Base-by-base conservation (phyloP, 2,113 vertebrate genomes). In the Gorilla gorilla region DNA sequence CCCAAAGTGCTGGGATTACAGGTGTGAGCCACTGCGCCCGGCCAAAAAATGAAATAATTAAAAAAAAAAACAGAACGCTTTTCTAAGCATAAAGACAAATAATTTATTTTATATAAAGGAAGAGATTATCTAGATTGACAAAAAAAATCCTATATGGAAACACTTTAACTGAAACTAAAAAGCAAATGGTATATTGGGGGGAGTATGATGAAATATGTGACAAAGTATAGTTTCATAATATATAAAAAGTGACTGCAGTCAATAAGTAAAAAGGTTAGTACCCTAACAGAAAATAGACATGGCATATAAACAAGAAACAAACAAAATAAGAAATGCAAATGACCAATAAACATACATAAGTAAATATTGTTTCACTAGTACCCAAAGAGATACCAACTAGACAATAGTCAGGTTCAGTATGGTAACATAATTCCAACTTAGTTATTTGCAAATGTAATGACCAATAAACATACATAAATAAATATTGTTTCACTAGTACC, bases 101-200 rank as follows among this genome's bases (percentile, higher is more conserved):
- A 35, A 52, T 50, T 55, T 84, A 43, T 52, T 57, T 48, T 84
- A 27, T 52, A 23, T 61, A 38, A 98, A 90, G 25, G 18, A 94
- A 92, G 27, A 89, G 7, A 40, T 64, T 85, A 75, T 23, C 14
- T 93, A 35, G 32, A 72, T 48, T 93, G n/a, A n/a, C 22, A 84
- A 75, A 50, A 81, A 25, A 76, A 52, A 48, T 55, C 14, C 84
- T 96, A 22, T 52, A 23, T 50, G 59, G 16, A 85, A 95, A 89
- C 22, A 78, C 22, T 12, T 85, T 95, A 89, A 16, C 70, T 81
- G 38, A 93, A 96, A 88, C 55, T 55, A 40, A 86, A 90, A 90
- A 87, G 38, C 6, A 91, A 92, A 93, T 90, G 43, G 83, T 48
- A n/a, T 59, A 50, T 38, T 38, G 7, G 17, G 11, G 30, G 3